Evolutionary conservation across 1,140 invertebrate species (phyloP).

Genomic region (Drosophila baimaii): DNA sequence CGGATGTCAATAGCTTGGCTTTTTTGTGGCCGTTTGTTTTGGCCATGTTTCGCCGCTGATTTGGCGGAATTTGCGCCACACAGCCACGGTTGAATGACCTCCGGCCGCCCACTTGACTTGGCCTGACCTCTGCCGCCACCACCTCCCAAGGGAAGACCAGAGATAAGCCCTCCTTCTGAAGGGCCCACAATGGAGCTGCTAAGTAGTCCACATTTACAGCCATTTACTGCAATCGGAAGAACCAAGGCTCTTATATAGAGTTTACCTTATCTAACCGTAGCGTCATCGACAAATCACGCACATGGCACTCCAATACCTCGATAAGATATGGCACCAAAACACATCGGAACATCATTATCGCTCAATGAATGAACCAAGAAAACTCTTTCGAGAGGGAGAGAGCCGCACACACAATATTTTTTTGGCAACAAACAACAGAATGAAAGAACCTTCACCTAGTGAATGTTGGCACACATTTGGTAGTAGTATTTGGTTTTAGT

Average conservation of each 20-base stretch:
- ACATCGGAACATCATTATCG: conserved; percentile 28
- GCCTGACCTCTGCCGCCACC: conserved; percentile 25
- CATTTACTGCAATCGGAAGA: conserved; percentile 21
- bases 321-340: conserved; percentile 61
- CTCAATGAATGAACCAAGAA: conserved; percentile 49
- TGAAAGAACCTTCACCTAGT: conserved; percentile 76
- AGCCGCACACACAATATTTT: conserved; percentile 34
- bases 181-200: conserved; percentile 6
- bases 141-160: background rate
- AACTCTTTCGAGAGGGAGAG: background rate
- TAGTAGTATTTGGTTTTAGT: conserved; percentile 63
- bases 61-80: conserved; percentile 40
- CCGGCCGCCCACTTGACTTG: conserved; percentile 34
- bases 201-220: conserved; percentile 15
- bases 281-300: conserved; percentile 50
- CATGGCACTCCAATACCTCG: conserved; percentile 21
- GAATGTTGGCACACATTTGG: conserved; percentile 56
- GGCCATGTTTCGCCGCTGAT: conserved; percentile 44
- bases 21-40: conserved; percentile 54
- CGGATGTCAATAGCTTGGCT: conserved; percentile 20
- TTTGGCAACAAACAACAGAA: conserved; percentile 31
- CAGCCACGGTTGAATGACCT: conserved; percentile 66
- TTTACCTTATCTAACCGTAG: conserved; percentile 20
- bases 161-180: conserved; percentile 20
- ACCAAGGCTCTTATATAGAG: conserved; percentile 17